phyloP scores from a whole-genome alignment of 2,113 vertebrate genomes.

The Anarrhichthys ocellatus region DNA sequence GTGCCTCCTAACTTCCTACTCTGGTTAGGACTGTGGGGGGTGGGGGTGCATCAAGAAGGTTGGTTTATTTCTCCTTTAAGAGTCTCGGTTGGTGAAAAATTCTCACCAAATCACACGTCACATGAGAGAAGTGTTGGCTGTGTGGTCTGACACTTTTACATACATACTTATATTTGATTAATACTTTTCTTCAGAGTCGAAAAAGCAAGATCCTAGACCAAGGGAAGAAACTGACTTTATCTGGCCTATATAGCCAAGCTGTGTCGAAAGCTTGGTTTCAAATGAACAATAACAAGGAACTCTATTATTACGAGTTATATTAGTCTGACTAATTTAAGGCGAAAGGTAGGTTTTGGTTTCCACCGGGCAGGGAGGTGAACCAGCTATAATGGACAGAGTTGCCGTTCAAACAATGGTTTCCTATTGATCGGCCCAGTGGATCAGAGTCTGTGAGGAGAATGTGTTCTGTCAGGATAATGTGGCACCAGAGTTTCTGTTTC shows the following conservation, averaged over 20 bases:
- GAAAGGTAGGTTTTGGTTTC: conserved; percentile 79
- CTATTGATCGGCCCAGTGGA: conserved; percentile 80
- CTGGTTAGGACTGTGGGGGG: conserved; percentile 50
- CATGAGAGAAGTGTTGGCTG: background rate
- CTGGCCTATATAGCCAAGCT: conserved; percentile 22
- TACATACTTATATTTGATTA: background rate
- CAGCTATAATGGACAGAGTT: conserved; percentile 71
- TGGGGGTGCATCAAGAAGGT: conserved; percentile 41
- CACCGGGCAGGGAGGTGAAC: conserved; percentile 58
- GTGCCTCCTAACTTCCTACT: conserved; percentile 75
- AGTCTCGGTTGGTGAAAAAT: conserved; percentile 7
- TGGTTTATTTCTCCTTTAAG: conserved; percentile 28
- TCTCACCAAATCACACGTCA: conserved; percentile 8
- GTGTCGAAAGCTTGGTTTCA: conserved; percentile 40
- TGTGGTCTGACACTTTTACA: background rate
- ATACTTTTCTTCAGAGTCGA: background rate
- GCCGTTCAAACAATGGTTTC: conserved; percentile 70
- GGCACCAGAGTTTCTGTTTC: conserved; percentile 79
- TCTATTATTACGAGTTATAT: conserved; percentile 68
- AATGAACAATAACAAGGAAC: conserved; percentile 65
- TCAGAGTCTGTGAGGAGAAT: conserved; percentile 77
- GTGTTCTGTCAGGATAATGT: conserved; percentile 80
- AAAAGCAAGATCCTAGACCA: background rate
- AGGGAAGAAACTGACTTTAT: conserved; percentile 10
- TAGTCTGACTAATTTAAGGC: conserved; percentile 74